Conservation (phyloP, 30 jellyfish, hydroid and myxozoan species). For the Nemopilema nomurai region DNA sequence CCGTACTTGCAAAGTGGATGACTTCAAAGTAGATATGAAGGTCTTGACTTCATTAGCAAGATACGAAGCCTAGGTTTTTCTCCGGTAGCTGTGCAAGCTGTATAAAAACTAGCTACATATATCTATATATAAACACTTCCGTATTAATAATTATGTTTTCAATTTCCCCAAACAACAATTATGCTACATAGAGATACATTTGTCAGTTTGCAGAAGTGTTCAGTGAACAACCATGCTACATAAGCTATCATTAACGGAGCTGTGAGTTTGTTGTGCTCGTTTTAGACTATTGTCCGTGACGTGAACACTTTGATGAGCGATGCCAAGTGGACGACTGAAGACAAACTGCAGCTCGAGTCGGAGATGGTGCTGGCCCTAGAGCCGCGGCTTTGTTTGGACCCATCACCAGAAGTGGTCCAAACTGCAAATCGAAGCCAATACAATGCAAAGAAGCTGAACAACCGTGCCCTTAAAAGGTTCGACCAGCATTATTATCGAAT, state of each 20-base stretch:
- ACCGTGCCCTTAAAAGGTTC: conserved; percentile 86
- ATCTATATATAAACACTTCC: no score
- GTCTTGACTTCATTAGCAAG: no score
- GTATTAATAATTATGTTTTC: no score
- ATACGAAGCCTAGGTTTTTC: no score
- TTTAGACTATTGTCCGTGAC: conserved; percentile 94
- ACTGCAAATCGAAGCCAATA: conserved; percentile 84
- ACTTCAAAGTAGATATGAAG: no score
- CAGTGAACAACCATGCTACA: no score
- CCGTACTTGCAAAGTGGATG: no score
- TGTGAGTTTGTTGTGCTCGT: not conserved
- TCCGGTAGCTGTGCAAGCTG: no score
- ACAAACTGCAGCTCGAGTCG: conserved; percentile 79
- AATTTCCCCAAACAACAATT: no score
- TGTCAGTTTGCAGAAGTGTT: no score
- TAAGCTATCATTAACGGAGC: not conserved
- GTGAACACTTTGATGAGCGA: conserved; percentile 88
- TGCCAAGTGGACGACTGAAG: conserved; percentile 84
- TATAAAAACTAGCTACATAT: no score
- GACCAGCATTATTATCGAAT: not conserved
- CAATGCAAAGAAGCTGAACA: conserved; percentile 86
- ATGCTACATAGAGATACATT: no score
- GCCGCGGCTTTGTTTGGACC: conserved; percentile 88
- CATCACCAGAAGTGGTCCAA: conserved; percentile 88
- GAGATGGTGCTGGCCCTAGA: conserved; percentile 85